Evolutionary conservation across 2,888 invertebrate species (phyloP), one percentile per base, ranked within the genome.

Genomic region (Lymantria monacha): DNA sequence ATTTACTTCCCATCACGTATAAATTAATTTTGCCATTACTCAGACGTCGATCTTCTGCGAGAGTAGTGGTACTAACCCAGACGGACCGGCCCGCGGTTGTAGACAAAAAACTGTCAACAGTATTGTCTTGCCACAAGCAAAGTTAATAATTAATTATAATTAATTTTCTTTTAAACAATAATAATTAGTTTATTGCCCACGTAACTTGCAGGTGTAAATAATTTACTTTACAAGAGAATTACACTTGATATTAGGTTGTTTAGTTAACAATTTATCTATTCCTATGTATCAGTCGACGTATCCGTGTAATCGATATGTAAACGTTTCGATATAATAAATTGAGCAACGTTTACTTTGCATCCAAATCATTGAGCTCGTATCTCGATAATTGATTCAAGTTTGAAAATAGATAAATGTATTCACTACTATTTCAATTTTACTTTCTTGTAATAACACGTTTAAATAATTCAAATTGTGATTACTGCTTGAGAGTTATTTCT

Each of bases 231-330:
- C 40, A 42, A 42, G 56, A 63, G 58, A 66, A 63, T 53, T 55
- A 45, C 42, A 45, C 43, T 44, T 45, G 30, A 59, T 63, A 66
- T 61, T 66, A 12, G 61, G 48, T 33, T 49, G 51, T 63, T 63
- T 55, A 53, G 36, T 63, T 48, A 37, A 53, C 42, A 56, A 59
- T 66, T 55, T 63, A 63, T 65, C 54, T 53, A 44, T 51, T 47
- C 46, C 48, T 41, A 22, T 44, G 46, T 53, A 49, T 59, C 53
- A 45, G 22, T 57, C 61, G 65, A 65, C 65, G 15, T 55, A 52
- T 46, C 51, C 45, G 47, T 63, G 66, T 55, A 65, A 65, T 59
- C 61, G 66, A 65, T 65, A 66, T 65, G 58, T 63, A 61, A 66
- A 52, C 58, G 53, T 48, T 59, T 61, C 47, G 55, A 61, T 65